Conservation (phyloP, 2,888 invertebrate genomes). For the Hetaerina titia region DNA sequence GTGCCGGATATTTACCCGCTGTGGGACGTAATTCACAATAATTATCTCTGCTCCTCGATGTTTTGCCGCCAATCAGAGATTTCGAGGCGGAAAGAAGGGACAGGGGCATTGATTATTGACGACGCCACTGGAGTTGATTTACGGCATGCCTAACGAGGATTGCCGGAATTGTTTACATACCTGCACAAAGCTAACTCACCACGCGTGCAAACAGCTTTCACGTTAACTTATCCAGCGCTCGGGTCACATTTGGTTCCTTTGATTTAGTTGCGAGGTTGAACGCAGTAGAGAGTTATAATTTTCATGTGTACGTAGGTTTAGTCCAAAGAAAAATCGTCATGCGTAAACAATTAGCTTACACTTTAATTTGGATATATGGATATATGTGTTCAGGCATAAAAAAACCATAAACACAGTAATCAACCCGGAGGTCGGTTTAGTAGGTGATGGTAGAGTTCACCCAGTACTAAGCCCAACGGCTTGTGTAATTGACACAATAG, state of each 20-base stretch:
- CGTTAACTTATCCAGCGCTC: not conserved
- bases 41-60: not conserved
- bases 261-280: not conserved
- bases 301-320: too few species aligned
- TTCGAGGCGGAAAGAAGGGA: not conserved
- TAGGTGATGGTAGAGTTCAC: too few species aligned
- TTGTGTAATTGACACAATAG: too few species aligned
- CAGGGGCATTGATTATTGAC: not conserved
- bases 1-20: not conserved
- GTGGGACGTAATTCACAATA: not conserved
- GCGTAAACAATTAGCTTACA: too few species aligned
- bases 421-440: too few species aligned
- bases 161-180: not conserved
- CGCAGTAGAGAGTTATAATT: not conserved
- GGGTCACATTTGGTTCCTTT: not conserved
- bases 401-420: too few species aligned
- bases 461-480: too few species aligned
- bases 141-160: not conserved
- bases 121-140: not conserved
- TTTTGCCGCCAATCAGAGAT: not conserved
- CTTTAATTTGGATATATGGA: too few species aligned
- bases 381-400: too few species aligned
- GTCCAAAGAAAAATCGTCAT: too few species aligned
- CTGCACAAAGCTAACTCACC: not conserved
- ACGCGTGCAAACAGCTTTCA: not conserved